Conservation (phyloP, 2,113 vertebrate species). For the Saguinus imperator region DNA sequence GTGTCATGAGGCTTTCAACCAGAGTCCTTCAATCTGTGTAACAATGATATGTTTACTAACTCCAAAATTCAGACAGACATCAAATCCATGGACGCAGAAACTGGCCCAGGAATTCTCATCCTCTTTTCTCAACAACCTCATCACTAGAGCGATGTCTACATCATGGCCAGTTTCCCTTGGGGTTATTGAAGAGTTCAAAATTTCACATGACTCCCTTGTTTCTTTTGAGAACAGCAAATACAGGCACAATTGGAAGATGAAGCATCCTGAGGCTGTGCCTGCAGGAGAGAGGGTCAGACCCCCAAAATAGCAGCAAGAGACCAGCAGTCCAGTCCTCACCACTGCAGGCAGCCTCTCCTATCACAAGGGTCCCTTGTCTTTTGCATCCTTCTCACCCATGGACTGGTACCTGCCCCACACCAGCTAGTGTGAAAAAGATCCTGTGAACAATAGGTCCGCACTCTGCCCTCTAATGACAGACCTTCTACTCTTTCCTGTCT, state of each 20-base stretch:
- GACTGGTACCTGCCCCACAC: not conserved
- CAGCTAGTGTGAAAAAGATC: not conserved
- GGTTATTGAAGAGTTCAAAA: not conserved
- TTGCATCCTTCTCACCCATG: not conserved
- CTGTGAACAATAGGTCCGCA: not conserved
- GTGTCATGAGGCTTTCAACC: not conserved
- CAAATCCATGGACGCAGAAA: not conserved
- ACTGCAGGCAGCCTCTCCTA: not conserved
- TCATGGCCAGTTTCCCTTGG: not conserved
- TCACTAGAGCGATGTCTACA: not conserved
- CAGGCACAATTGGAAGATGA: not conserved
- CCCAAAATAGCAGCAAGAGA: not conserved
- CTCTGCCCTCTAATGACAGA: not conserved
- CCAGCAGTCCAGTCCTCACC: rapidly evolving
- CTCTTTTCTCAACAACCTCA: not conserved
- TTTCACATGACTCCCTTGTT: not conserved
- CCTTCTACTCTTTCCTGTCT: not conserved
- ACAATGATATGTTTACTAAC: not conserved
- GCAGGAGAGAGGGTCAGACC: not conserved
- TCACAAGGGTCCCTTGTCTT: not conserved
- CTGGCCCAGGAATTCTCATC: not conserved
- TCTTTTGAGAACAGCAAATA: not conserved
- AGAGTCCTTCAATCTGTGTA: not conserved
- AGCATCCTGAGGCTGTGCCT: not conserved
- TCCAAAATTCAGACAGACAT: not conserved